phyloP scores from a whole-genome alignment of 2,888 invertebrate genomes.

The Sussaba pulchella region DNA sequence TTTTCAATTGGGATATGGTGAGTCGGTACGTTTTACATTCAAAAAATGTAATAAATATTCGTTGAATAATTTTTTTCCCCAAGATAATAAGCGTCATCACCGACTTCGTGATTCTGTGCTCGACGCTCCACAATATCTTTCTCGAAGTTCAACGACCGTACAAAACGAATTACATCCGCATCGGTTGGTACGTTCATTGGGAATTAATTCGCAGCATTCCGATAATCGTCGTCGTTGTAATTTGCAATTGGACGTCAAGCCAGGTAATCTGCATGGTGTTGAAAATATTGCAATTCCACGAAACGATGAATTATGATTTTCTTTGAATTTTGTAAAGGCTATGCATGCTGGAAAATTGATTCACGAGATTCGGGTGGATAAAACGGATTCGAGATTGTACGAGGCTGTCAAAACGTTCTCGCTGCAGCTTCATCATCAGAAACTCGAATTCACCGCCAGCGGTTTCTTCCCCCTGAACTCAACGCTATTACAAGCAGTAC shows the following conservation, averaged over 20 bases:
- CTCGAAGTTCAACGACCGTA: slow-evolving; percentile 34
- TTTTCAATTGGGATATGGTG: slow-evolving; percentile 43
- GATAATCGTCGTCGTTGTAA: slow-evolving; percentile 34
- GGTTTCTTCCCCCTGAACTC: slow-evolving; percentile 77
- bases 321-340: slow-evolving; percentile 38
- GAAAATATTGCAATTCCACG: slow-evolving; percentile 53
- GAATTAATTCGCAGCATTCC: slow-evolving; percentile 46
- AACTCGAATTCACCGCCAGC: slow-evolving; percentile 76
- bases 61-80: not conserved
- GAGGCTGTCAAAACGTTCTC: slow-evolving; percentile 73
- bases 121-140: slow-evolving; percentile 52
- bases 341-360: slow-evolving; percentile 57
- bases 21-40: not conserved
- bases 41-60: not conserved
- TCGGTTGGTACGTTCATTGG: slow-evolving; percentile 51
- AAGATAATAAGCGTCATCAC: slow-evolving; percentile 40
- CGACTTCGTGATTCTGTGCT: slow-evolving; percentile 44
- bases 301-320: not conserved
- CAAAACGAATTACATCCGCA: slow-evolving; percentile 20
- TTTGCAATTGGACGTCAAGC: slow-evolving; percentile 53
- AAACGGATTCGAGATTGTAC: slow-evolving; percentile 56
- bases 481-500: slow-evolving; percentile 76
- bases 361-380: slow-evolving; percentile 59
- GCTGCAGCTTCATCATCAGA: slow-evolving; percentile 75
- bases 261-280: slow-evolving; percentile 23